Conservation (phyloP, 1,140 invertebrate genomes). For the Drosophila nigrodunni region DNA sequence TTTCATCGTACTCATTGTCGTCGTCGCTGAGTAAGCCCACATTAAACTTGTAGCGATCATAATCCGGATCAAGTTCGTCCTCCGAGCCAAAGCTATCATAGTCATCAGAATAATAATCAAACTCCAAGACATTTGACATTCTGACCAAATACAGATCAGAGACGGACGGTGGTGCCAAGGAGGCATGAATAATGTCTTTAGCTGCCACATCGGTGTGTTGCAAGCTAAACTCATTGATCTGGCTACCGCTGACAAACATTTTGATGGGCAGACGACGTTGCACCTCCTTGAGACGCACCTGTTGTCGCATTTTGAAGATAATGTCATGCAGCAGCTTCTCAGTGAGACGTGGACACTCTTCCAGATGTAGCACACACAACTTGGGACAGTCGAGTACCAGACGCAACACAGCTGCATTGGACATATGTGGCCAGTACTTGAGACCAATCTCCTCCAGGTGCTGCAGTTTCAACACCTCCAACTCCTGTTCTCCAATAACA, state of each 20-base stretch:
- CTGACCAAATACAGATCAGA: constrained; percentile 15
- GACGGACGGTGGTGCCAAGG: constrained; percentile 15
- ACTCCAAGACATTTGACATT: constrained; percentile 11
- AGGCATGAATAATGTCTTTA: constrained; percentile 24
- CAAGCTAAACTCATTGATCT: constrained; percentile 22
- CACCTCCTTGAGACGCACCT: constrained; percentile 10
- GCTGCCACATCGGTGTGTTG: constrained; percentile 12
- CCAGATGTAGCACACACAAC: constrained; percentile 21
- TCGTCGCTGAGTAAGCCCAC: constrained; percentile 28
- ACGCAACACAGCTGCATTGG: constrained; percentile 10
- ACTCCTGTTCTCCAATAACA: not conserved
- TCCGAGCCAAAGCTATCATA: constrained; percentile 27
- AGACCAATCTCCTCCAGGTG: constrained; percentile 25
- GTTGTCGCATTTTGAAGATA: constrained; percentile 19
- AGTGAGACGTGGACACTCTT: constrained; percentile 21
- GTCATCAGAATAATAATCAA: constrained; percentile 24
- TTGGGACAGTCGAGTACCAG: constrained; percentile 31
- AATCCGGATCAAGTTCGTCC: constrained; percentile 19
- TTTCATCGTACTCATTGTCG: constrained; percentile 12
- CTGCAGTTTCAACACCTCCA: constrained; percentile 14
- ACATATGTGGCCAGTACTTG: constrained; percentile 19
- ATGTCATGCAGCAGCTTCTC: constrained; percentile 30
- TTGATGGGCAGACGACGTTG: constrained; percentile 22
- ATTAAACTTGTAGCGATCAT: constrained; percentile 27
- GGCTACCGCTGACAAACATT: constrained; percentile 18